Base-by-base conservation (phyloP, 2,113 vertebrate species). In the Campylomormyrus tamandua region DNA sequence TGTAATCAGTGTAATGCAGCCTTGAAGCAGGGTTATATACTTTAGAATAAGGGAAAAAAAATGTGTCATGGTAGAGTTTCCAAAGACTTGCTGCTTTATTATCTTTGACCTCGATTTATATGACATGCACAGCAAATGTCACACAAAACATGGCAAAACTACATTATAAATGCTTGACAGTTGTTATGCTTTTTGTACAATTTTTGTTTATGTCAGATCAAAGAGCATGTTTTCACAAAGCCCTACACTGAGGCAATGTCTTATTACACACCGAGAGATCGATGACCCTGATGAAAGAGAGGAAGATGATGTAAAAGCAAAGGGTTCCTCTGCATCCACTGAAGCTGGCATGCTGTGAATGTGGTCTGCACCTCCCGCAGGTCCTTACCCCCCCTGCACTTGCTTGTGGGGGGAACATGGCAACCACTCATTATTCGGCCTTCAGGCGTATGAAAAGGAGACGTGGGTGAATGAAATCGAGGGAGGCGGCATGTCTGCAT, bases 191-290 rank as follows among this genome's bases (percentile, higher is more conserved):
- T 91, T 66, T 8, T 66, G 21, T 90, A 8, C 87, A 88, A 91
- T 94, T 91, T 85, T 52, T 91, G 85, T 46, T 1, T 1, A 46
- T 46, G 46, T 94, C 95, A 92, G 94, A 94, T 95, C 93, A 93
- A 95, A 93, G 89, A 90, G 31, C n/a, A 42, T 90, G 93, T 92
- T 94, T 95, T 93, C 93, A 90, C 91, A 92, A 62, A 87, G 92
- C 93, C 94, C 93, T 94, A 87, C 92, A 91, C 91, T 53, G 96
- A 95, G 96, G 96, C 96, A 95, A 97, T 97, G 97, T 95, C 95
- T 96, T 96, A 97, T 97, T 97, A 96, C 96, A 0, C 95, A 95
- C 94, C 93, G 95, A 94, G 94, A 96, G 97, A 97, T 42, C 39
- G 3, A 42, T 42, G 39, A 42, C 39, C 39, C 39, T 97, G 95